Evolutionary conservation across 2,113 vertebrate species (phyloP).

Genomic region (Hypanus sabinus): DNA sequence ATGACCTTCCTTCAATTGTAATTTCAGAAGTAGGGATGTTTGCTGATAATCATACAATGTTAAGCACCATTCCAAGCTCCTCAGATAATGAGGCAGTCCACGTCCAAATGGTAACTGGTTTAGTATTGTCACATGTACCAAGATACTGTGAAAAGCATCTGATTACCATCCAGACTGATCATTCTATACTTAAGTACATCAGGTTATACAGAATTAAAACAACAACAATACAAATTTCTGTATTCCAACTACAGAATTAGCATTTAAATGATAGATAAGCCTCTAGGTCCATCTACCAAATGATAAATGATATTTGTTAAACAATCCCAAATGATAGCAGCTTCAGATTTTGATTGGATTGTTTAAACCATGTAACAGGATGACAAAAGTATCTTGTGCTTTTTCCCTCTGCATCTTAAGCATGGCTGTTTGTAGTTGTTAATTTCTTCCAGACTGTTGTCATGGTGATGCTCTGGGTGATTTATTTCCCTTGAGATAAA

Average conservation of each 20-base stretch:
- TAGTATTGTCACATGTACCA: too few relatives aligned
- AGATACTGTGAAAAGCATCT: too few relatives aligned
- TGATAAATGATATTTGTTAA: neutral
- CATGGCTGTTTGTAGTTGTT: neutral
- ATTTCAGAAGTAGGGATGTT: too few relatives aligned
- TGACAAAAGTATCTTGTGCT: neutral
- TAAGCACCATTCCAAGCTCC: too few relatives aligned
- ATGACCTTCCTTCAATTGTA: too few relatives aligned
- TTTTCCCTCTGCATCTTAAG: neutral
- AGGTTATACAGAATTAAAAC: too few relatives aligned
- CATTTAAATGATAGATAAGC: neutral
- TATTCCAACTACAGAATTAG: neutral
- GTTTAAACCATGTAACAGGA: neutral
- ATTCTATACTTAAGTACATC: too few relatives aligned
- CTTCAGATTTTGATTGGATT: neutral
- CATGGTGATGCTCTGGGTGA: neutral
- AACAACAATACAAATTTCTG: too few relatives aligned
- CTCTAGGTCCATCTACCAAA: neutral
- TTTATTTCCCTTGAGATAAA: constrained; percentile 1
- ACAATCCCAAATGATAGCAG: neutral
- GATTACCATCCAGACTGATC: too few relatives aligned
- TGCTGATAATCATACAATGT: too few relatives aligned
- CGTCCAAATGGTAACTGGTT: too few relatives aligned
- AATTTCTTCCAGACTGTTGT: constrained; percentile 1
- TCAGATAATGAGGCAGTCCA: too few relatives aligned